phyloP scores from a whole-genome alignment of 2,888 invertebrate species.

The Cordylochernes scorpioides region DNA sequence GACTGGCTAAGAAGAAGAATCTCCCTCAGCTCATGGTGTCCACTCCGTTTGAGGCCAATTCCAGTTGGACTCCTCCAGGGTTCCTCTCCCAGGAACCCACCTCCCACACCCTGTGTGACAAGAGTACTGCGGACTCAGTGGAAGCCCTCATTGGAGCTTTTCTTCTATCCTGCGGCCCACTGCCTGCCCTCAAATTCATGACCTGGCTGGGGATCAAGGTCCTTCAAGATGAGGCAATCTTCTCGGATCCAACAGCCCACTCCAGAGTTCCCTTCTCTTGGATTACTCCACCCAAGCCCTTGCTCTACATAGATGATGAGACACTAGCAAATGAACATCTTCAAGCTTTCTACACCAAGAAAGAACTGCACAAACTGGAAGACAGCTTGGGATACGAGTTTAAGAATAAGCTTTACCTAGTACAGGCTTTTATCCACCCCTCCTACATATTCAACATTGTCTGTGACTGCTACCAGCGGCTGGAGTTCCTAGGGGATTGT shows the following conservation, averaged over 20 bases:
- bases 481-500: conserved; percentile 82
- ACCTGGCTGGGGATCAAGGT: conserved; percentile 9
- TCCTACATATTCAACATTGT: conserved; percentile 51
- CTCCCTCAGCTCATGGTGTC: conserved; percentile 92
- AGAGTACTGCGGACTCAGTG: conserved; percentile 46
- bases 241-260: too few species aligned
- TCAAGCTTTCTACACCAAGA: not conserved
- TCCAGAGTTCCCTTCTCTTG: too few species aligned
- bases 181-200: conserved; percentile 17
- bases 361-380: conserved; percentile 27
- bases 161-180: conserved; percentile 31
- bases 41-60: conserved; percentile 92
- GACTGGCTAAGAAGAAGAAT: conserved; percentile 60
- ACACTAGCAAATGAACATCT: conserved; percentile 1
- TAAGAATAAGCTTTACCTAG: conserved; percentile 43
- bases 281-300: too few species aligned
- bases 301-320: conserved; percentile 1
- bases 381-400: conserved; percentile 43
- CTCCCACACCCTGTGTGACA: conserved; percentile 22
- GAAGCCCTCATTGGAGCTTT: conserved; percentile 61
- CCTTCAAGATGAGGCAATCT: not conserved
- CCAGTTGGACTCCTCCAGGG: conserved; percentile 62
- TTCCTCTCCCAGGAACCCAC: conserved; percentile 29
- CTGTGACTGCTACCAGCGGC: conserved; percentile 31
- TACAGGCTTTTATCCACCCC: conserved; percentile 78